A percentile compares a stretch with the other conserved stretches of the same genome.
phyloP scores from a whole-genome alignment of 2,888 invertebrate genomes.

The Orthosia cruda region DNA sequence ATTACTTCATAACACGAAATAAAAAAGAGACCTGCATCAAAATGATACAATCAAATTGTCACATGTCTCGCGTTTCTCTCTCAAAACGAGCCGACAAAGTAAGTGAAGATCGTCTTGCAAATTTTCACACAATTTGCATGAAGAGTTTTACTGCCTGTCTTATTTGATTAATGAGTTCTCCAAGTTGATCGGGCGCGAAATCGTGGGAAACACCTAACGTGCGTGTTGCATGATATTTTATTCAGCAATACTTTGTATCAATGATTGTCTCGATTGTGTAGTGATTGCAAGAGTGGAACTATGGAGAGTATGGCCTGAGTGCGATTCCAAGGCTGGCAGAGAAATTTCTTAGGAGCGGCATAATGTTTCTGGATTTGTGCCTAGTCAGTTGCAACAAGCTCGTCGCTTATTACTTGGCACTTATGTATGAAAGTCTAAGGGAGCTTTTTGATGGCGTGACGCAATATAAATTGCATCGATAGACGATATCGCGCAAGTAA shows the following conservation, averaged over 20 bases:
- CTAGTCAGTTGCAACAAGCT: no score
- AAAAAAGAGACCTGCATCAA: conserved; percentile 8
- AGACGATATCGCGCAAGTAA: no score
- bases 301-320: neutral
- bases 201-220: conserved; percentile 48
- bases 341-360: neutral
- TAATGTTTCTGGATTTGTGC: no score
- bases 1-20: neutral
- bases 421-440: no score
- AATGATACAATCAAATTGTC: conserved; percentile 26
- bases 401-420: neutral
- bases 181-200: conserved; percentile 38
- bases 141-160: conserved; percentile 35
- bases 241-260: conserved; percentile 18
- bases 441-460: no score
- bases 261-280: neutral
- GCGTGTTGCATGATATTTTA: conserved; percentile 40
- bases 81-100: neutral
- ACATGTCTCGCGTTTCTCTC: conserved; percentile 25
- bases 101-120: conserved; percentile 1
- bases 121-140: conserved; percentile 56
- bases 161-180: conserved; percentile 44
- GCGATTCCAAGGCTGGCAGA: neutral
- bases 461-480: no score
- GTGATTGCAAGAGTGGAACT: no score